phyloP scores from a whole-genome alignment of 2,113 vertebrate genomes.

The Mola mola region DNA sequence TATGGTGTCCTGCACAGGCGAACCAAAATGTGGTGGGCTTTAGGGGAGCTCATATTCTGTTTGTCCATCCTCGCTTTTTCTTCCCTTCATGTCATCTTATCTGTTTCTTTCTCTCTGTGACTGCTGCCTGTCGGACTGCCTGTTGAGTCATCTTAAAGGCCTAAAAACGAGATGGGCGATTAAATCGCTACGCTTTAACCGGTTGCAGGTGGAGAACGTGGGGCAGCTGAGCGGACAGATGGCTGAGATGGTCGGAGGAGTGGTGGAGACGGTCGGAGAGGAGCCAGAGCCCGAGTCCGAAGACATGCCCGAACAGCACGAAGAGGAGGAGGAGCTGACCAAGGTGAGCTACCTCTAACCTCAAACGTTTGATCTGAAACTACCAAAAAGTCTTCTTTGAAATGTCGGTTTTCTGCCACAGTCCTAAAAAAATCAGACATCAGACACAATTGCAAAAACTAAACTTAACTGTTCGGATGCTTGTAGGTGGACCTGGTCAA shows the following conservation, averaged over 20 bases:
- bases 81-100: neutral
- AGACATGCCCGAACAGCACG: slow-evolving; percentile 79
- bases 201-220: slow-evolving; percentile 79
- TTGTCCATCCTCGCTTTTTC: slow-evolving; percentile 9
- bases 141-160: neutral
- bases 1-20: slow-evolving; percentile 27
- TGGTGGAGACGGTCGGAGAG: slow-evolving; percentile 77
- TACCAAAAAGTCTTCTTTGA: no score
- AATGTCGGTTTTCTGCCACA: no score
- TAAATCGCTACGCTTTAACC: neutral
- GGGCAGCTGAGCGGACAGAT: slow-evolving; percentile 82
- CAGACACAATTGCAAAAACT: no score
- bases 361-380: no score
- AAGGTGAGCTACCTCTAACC: slow-evolving; percentile 61
- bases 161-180: neutral
- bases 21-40: neutral
- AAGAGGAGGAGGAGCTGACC: slow-evolving; percentile 74
- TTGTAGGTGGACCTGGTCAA: no score
- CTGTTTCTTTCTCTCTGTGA: slow-evolving; percentile 4
- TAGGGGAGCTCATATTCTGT: slow-evolving; percentile 15
- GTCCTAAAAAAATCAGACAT: no score
- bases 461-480: no score
- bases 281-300: slow-evolving; percentile 81
- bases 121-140: neutral
- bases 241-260: slow-evolving; percentile 78